Base-by-base conservation (phyloP, 2,888 invertebrate genomes). In the Atethmia centrago region DNA sequence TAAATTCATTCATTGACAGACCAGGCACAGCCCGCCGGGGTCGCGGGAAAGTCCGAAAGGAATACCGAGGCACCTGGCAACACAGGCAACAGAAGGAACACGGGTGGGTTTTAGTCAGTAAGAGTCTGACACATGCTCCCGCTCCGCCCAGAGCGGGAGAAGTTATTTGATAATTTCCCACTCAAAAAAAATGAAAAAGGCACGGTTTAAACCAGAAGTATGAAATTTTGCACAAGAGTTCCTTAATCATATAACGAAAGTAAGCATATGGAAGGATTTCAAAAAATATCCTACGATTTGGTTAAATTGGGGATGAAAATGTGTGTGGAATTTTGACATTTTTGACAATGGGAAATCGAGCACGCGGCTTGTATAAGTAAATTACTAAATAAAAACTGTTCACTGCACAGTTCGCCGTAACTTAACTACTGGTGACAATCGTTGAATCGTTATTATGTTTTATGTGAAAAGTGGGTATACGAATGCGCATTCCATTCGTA, bases 401-500 rank as follows among this genome's bases (percentile, higher is more conserved):
- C n/a, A 16, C 3, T 25, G 16, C 25, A 25, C n/a, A 40, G 40
- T 40, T 40, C 1, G 2, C 16, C 16, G 9, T 7, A n/a, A 51
- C 10, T n/a, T n/a, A 1, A 59, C 8, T 36, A 36, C 36, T 4
- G 9, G 3, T 31, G 21, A 1, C 31, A 31, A 58, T 31, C 31
- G 21, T 49, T 49, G 21, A 28, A 28, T 16, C 25, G 7, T 28
- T 28, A 28, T 28, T 28, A 53, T 28, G 25, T 49, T 51, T n/a
- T 51, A 53, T 53, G 5, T 63, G 16, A 47, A 31, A 36, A 64
- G 16, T 28, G 14, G 12, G 19, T 36, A 49, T 7, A 19, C 9
- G 5, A 47, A 51, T 36, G 2, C 19, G 3, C 56, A 53, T 58
- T 78, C 67, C 81, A 75, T 79, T 55, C 16, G 0, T 59, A 19